phyloP scores from a whole-genome alignment of 2,888 invertebrate species.

The Cephus rjabovi region DNA sequence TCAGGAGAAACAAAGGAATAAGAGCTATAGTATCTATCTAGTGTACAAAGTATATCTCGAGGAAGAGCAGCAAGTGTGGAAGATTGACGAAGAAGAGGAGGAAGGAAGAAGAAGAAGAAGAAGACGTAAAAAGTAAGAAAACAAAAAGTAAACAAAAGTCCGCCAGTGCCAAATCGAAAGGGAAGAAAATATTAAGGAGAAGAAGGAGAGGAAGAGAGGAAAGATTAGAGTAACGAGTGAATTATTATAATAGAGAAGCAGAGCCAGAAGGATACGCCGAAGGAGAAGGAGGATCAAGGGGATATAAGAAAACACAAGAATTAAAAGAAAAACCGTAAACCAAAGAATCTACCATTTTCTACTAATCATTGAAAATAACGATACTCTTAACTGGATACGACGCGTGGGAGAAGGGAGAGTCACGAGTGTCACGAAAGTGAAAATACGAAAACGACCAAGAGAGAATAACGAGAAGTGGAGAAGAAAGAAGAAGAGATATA shows the following conservation, averaged over 20 bases:
- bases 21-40: conserved; percentile 53
- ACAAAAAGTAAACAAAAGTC: conserved; percentile 43
- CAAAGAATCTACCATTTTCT: conserved; percentile 67
- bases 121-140: conserved; percentile 25
- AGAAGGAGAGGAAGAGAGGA: conserved; percentile 26
- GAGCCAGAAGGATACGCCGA: background rate
- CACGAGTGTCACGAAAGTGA: background rate
- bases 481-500: background rate
- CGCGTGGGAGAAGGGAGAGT: background rate
- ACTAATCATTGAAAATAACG: conserved; percentile 56
- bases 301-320: conserved; percentile 20
- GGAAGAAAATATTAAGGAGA: conserved; percentile 40
- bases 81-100: conserved; percentile 53
- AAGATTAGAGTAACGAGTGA: conserved; percentile 26
- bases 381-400: conserved; percentile 33
- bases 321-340: conserved; percentile 56
- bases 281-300: conserved; percentile 12
- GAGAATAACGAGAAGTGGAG: background rate
- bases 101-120: conserved; percentile 30
- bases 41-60: conserved; percentile 64
- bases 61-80: conserved; percentile 63
- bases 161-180: conserved; percentile 65
- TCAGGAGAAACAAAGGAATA: conserved; percentile 35
- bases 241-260: conserved; percentile 1
- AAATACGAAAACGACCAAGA: background rate